Evolutionary conservation across 2,888 invertebrate genomes (phyloP).

Genomic region (Encarsia formosa): DNA sequence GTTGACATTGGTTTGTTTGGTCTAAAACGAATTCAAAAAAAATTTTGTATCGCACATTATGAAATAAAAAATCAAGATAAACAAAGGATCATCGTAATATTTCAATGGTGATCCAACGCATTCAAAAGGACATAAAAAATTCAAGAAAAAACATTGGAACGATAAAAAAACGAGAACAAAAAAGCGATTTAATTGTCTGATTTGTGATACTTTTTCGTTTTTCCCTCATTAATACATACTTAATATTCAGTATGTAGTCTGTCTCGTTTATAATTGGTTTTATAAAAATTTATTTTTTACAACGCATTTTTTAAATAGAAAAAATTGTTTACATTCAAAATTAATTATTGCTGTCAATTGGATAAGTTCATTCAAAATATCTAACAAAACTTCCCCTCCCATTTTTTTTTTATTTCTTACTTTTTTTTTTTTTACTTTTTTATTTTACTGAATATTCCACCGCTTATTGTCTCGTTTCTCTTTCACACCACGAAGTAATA

Average conservation of each 20-base stretch:
- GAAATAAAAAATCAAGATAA: slow-evolving; percentile 9
- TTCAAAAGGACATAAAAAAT: slow-evolving; percentile 3
- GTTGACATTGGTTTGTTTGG: slow-evolving; percentile 9
- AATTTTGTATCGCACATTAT: no score
- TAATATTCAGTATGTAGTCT: slow-evolving; percentile 19
- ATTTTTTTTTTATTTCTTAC: slow-evolving; percentile 1
- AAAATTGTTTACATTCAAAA: slow-evolving; percentile 1
- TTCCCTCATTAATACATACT: neutral
- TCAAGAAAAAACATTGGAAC: slow-evolving; percentile 14
- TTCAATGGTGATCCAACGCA: slow-evolving; percentile 3
- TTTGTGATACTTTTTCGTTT: slow-evolving; percentile 6
- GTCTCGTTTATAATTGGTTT: slow-evolving; percentile 10
- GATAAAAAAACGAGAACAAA: slow-evolving; percentile 22
- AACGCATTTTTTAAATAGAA: slow-evolving; percentile 10
- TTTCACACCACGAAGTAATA: slow-evolving; percentile 24
- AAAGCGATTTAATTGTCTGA: slow-evolving; percentile 12
- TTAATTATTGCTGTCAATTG: slow-evolving; percentile 21
- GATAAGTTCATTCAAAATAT: slow-evolving; percentile 14
- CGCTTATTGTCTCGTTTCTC: slow-evolving; percentile 26
- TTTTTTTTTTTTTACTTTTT: slow-evolving; percentile 2
- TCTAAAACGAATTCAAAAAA: slow-evolving; percentile 9
- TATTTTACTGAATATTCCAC: slow-evolving; percentile 19
- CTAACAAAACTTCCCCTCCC: slow-evolving; percentile 14
- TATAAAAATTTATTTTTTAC: neutral
- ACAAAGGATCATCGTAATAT: slow-evolving; percentile 4